Evolutionary conservation across 2,113 vertebrate genomes (phyloP).

Genomic region (Tetraodon nigroviridis): DNA sequence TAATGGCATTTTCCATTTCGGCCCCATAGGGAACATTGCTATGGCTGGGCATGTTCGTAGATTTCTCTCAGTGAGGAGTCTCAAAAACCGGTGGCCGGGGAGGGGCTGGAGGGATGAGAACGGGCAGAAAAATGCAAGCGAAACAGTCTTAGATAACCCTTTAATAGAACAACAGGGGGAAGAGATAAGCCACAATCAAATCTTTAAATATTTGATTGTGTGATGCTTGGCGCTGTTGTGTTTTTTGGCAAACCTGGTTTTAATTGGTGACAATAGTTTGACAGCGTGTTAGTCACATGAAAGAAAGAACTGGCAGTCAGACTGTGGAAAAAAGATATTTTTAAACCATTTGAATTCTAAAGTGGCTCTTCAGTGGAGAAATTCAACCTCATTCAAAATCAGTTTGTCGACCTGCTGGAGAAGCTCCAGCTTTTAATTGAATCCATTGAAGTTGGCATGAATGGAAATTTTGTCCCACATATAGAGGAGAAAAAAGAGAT

Average conservation of each 20-base stretch:
- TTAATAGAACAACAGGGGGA: too few relatives aligned
- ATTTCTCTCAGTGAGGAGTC: constrained; percentile 22
- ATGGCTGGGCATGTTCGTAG: neutral
- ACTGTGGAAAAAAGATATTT: too few relatives aligned
- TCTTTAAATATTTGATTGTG: too few relatives aligned
- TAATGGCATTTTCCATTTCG: constrained; percentile 30
- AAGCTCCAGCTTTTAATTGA: neutral
- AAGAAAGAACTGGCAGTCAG: too few relatives aligned
- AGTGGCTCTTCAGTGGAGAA: neutral
- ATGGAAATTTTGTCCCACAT: too few relatives aligned
- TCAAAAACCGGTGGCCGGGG: neutral
- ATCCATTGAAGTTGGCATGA: too few relatives aligned
- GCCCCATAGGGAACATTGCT: constrained; percentile 23
- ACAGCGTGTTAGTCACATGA: too few relatives aligned
- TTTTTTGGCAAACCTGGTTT: too few relatives aligned
- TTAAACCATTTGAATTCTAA: neutral
- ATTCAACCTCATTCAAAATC: neutral
- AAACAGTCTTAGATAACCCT: neutral
- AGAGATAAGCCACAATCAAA: too few relatives aligned
- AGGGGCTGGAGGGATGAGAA: neutral
- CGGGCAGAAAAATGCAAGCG: neutral
- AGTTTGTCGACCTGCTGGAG: neutral
- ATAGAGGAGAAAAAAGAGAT: too few relatives aligned
- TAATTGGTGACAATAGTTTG: too few relatives aligned
- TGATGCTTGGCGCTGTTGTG: too few relatives aligned